Percentiles rank a stretch among this genome's conserved stretches.
These are phyloP conservation scores for Parazoanthus darwini DNA, from an alignment of 92 coral and sea anemone genomes.

Conservation along the genomic window DNA sequence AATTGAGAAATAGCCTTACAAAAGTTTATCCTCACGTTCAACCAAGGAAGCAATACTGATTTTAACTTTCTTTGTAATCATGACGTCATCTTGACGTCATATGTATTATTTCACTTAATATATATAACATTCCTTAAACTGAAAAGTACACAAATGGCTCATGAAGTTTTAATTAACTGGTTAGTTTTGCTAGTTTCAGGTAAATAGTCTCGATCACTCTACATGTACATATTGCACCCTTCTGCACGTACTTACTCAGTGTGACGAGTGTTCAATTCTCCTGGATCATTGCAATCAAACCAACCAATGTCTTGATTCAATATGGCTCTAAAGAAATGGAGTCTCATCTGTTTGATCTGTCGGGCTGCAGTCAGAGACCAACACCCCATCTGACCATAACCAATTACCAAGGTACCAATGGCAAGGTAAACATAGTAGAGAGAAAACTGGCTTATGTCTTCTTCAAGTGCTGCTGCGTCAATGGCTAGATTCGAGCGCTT, in stretches of 20 bases:
- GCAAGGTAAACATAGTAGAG: slow-evolving; percentile 55
- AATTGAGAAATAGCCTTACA: too few relatives aligned
- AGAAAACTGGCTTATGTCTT: slow-evolving; percentile 34
- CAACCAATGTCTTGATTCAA: slow-evolving; percentile 59
- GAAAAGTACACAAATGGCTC: too few relatives aligned
- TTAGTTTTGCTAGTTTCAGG: too few relatives aligned
- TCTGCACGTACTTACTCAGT: slow-evolving; percentile 50
- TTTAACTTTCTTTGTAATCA: too few relatives aligned
- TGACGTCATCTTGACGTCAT: too few relatives aligned
- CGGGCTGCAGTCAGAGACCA: slow-evolving; percentile 49
- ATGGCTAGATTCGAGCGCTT: slow-evolving; percentile 3
- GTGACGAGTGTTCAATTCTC: slow-evolving; percentile 47
- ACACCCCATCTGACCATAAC: slow-evolving; percentile 46
- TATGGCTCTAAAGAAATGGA: slow-evolving; percentile 18
- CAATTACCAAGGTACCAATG: slow-evolving; percentile 20
- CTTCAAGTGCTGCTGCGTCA: slow-evolving; percentile 39
- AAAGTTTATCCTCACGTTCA: too few relatives aligned
- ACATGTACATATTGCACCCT: too few relatives aligned
- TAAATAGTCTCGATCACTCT: too few relatives aligned
- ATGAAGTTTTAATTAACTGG: too few relatives aligned
- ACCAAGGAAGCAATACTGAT: too few relatives aligned
- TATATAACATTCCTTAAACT: too few relatives aligned
- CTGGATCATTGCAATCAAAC: slow-evolving; percentile 31
- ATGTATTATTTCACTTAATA: too few relatives aligned
- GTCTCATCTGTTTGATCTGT: slow-evolving; percentile 44